Conservation (phyloP, 1,140 invertebrate genomes). For the Psilanteris sp. region DNA sequence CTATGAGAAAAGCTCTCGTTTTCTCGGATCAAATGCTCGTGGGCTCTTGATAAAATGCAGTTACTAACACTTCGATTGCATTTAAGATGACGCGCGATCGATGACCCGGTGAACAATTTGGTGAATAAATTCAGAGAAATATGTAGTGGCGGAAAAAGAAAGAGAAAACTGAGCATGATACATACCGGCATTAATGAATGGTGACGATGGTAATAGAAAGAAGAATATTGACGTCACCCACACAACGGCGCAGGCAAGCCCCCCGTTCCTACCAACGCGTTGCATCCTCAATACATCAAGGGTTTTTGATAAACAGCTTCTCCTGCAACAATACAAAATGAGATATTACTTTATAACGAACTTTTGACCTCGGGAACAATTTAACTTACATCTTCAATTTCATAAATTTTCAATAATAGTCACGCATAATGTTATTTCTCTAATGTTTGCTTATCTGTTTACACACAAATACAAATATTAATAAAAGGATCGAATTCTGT, state of each 20-base stretch:
- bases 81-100: constrained; percentile 31
- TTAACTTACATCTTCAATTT: constrained; percentile 30
- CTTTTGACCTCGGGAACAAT: constrained; percentile 33
- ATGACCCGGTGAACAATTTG: no score
- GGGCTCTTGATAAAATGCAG: constrained; percentile 16
- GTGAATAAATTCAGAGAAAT: no score
- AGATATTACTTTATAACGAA: constrained; percentile 52
- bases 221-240: constrained; percentile 61
- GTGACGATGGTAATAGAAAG: constrained; percentile 52
- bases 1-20: constrained; percentile 32
- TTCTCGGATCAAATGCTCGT: background rate
- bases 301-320: constrained; percentile 66
- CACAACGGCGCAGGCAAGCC: constrained; percentile 62
- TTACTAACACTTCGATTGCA: constrained; percentile 11
- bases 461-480: no score
- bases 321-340: constrained; percentile 60
- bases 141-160: constrained; percentile 4
- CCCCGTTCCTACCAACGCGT: constrained; percentile 64
- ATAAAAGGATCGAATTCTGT: no score
- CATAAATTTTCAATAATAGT: no score
- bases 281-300: constrained; percentile 67
- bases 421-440: no score
- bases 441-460: no score
- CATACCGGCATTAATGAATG: constrained; percentile 54
- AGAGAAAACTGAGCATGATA: constrained; percentile 42